Evolutionary conservation across 1,140 invertebrate species (phyloP), one percentile per base, ranked within the genome.

Genomic region (Nymphalis io): DNA sequence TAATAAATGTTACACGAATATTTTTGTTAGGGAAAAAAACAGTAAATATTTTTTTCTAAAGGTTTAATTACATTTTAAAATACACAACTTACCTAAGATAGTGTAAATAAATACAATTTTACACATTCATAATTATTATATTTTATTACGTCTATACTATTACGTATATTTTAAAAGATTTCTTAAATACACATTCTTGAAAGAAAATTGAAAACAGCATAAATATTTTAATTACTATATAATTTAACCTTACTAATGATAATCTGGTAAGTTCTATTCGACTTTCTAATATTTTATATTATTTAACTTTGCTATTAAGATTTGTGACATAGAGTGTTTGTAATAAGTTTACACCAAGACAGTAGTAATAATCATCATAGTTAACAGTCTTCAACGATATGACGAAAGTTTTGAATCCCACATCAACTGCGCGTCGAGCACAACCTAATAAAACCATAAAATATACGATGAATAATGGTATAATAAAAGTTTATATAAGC

Each of bases 401-500:
- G 63, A 40, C 39, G 16, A 65, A 58, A 44, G 15, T 65, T 65
- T 44, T 21, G 21, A 53, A 6, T 65, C 39, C 39, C 48, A 21
- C 46, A 57, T 11, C 16, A 21, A 16, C 27, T 38, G 15, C 6
- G 27, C 15, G 27, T 23, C 15, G 15, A 44, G 40, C 46, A 51
- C 46, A 62, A 62, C 44, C 46, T 62, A 48, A 62, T 62, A 62
- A 62, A 62, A 62, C 60, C 44, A 62, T 62, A 51, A 38, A 51
- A 16, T 46, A 15, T 51, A 62, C 60, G 39, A 33, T 46, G 18
- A 20, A 27, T 42, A 46, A 51, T 38, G 46, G 27, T 23, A 46
- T 60, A 60, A 60, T 60, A 60, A 60, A 60, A 60, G 40, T 68
- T 60, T 68, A 68, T 60, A 68, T 68, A 33, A 68, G 57, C 65